Conservation (phyloP, 2,113 vertebrate genomes). For the Callaeas wilsoni region DNA sequence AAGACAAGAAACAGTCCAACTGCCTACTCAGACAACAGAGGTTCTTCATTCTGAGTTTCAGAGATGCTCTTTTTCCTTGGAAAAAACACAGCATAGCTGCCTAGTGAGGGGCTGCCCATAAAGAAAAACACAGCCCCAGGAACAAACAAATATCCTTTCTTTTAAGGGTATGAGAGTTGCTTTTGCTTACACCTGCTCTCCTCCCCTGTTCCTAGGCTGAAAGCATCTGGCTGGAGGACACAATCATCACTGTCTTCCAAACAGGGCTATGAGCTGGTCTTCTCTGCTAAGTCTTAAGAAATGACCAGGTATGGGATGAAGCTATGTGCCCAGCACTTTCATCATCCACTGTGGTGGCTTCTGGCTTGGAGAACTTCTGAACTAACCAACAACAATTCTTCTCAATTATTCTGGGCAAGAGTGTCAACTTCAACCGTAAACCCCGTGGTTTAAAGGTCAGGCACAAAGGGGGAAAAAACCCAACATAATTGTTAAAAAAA, state of each 20-base stretch:
- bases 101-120: background rate
- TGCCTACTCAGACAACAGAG: background rate
- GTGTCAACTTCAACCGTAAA: background rate
- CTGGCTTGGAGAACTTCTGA: background rate
- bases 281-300: background rate
- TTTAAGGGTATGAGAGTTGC: background rate
- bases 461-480: background rate
- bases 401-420: background rate
- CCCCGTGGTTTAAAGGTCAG: background rate
- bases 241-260: background rate
- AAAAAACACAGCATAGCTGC: background rate
- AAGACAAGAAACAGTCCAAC: background rate
- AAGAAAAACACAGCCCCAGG: background rate
- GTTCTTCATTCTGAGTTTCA: background rate
- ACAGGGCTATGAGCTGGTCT: background rate
- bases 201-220: background rate
- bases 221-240: background rate
- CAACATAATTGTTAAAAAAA: background rate
- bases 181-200: background rate
- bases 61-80: background rate
- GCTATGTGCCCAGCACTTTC: background rate
- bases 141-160: background rate
- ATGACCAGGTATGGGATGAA: background rate
- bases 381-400: background rate
- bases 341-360: background rate